Conservation (phyloP, 2,888 invertebrate species). For the Dryocosmus kuriphilus region DNA sequence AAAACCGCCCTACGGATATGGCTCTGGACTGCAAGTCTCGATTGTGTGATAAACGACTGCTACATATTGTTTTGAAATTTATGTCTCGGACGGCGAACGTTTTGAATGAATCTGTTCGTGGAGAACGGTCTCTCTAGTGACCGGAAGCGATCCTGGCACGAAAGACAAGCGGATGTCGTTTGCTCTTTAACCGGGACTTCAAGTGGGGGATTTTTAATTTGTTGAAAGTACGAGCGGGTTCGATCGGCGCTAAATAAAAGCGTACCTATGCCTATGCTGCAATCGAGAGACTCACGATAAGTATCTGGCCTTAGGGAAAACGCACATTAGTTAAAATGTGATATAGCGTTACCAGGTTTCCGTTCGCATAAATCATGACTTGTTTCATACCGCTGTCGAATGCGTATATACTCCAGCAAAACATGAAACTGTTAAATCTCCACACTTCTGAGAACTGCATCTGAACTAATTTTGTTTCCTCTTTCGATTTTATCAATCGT, state of each 20-base stretch:
- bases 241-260: slow-evolving; percentile 46
- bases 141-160: slow-evolving; percentile 43
- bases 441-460: slow-evolving; percentile 20
- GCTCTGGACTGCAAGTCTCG: not conserved
- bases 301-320: slow-evolving; percentile 45
- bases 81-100: slow-evolving; percentile 28
- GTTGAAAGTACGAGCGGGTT: slow-evolving; percentile 45
- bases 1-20: not conserved
- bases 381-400: slow-evolving; percentile 36
- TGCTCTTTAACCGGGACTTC: slow-evolving; percentile 42
- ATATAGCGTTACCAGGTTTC: slow-evolving; percentile 41
- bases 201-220: slow-evolving; percentile 44
- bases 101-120: slow-evolving; percentile 39
- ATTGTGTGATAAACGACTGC: not conserved
- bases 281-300: slow-evolving; percentile 45
- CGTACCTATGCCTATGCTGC: slow-evolving; percentile 44
- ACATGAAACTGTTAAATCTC: slow-evolving; percentile 25
- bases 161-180: slow-evolving; percentile 50
- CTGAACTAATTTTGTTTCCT: slow-evolving; percentile 34
- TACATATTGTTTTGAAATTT: slow-evolving; percentile 11
- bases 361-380: slow-evolving; percentile 40
- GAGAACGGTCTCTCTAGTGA: slow-evolving; percentile 29
- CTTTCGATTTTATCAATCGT: slow-evolving; percentile 14
- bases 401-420: slow-evolving; percentile 16
- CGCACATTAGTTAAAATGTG: slow-evolving; percentile 41